A percentile compares a stretch with the other conserved stretches of the same genome.
Evolutionary conservation across 2,888 invertebrate species (phyloP).

Genomic region (Enoplolaimus lenunculus): DNA sequence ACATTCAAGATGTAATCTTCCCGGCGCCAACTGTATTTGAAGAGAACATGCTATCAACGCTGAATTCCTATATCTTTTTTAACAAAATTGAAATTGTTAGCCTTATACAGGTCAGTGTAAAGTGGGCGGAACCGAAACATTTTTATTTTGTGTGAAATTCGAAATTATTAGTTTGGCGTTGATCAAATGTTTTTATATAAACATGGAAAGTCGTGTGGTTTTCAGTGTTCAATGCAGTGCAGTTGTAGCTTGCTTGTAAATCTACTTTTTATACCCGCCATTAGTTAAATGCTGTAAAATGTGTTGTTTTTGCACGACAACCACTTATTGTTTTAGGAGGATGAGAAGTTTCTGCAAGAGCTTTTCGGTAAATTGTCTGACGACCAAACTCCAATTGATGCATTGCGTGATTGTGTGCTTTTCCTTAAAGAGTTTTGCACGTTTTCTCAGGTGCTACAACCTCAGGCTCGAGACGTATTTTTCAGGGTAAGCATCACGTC

Average conservation of each 20-base stretch:
- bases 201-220: too few relatives aligned
- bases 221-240: too few relatives aligned
- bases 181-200: too few relatives aligned
- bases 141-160: too few relatives aligned
- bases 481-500: constrained; percentile 55
- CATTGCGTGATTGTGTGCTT: constrained; percentile 79
- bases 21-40: constrained; percentile 98
- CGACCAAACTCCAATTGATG: constrained; percentile 64
- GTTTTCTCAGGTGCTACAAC: constrained; percentile 94
- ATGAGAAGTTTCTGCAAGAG: constrained; percentile 86
- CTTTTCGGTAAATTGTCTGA: constrained; percentile 82
- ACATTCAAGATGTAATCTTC: constrained; percentile 88
- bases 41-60: constrained; percentile 90
- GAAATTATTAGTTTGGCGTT: too few relatives aligned
- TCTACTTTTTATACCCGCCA: too few relatives aligned
- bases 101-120: constrained; percentile 57
- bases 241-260: too few relatives aligned
- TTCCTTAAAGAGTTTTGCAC: constrained; percentile 98
- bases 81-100: constrained; percentile 99
- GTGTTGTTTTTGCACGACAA: too few relatives aligned
- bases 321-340: constrained; percentile 78
- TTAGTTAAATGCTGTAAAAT: too few relatives aligned
- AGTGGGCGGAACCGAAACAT: too few relatives aligned
- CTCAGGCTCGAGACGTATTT: constrained; percentile 88
- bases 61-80: constrained; percentile 98